phyloP scores from a whole-genome alignment of 2,113 vertebrate genomes.

The Micromys minutus region DNA sequence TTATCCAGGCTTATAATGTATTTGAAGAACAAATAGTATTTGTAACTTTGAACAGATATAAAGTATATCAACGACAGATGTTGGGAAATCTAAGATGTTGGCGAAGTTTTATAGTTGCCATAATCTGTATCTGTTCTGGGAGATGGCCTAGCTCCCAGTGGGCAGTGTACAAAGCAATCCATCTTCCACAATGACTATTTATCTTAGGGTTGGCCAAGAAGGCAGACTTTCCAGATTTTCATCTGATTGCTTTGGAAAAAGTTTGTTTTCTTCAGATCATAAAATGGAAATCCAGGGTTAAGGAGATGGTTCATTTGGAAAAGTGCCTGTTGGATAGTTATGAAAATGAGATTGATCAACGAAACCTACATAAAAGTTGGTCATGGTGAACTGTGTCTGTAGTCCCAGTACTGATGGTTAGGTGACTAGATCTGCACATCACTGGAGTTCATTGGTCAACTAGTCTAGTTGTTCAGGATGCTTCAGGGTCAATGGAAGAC shows the following conservation, averaged over 20 bases:
- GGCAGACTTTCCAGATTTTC: not conserved
- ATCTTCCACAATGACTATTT: not conserved
- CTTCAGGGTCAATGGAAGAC: not conserved
- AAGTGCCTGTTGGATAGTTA: not conserved
- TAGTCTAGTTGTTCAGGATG: not conserved
- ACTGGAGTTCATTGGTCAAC: not conserved
- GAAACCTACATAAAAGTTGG: not conserved
- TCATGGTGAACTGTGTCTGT: not conserved
- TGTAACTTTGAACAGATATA: not conserved
- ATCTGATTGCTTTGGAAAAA: not conserved
- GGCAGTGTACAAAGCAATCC: not conserved
- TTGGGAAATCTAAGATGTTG: not conserved
- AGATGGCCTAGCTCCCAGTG: not conserved
- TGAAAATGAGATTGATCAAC: not conserved
- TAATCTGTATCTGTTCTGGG: not conserved
- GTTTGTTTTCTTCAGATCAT: not conserved
- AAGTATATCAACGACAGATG: not conserved
- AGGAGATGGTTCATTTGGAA: not conserved
- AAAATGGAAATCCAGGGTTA: not conserved
- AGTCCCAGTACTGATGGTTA: not conserved
- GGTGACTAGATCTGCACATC: accelerated
- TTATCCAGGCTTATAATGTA: not conserved
- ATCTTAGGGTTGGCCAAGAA: not conserved
- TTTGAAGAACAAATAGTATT: not conserved
- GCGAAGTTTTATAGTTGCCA: not conserved